Base-by-base conservation (phyloP, 2,888 invertebrate species). In the Ichneumoninae sp. region DNA sequence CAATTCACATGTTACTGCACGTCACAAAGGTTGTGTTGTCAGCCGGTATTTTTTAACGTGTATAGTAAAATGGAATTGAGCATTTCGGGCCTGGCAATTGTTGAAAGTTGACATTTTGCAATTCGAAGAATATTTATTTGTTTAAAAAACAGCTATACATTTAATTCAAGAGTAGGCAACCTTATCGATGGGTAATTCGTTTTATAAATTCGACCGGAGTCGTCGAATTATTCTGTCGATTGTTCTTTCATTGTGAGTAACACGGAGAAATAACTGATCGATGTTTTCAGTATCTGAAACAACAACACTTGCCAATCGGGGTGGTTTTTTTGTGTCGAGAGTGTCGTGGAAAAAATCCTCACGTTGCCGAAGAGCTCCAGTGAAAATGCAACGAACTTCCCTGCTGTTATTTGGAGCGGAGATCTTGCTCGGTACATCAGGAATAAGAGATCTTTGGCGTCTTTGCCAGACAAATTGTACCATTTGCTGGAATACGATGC, bases 231-330 rank as follows among this genome's bases (percentile, higher is more conserved):
- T 26, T 57, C 22, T 57, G 13, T 2, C 7, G 3, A 26, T 57
- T 57, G 7, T 22, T 75, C 65, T 50, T 65, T 65, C 65, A 75
- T 75, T 7, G 75, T 63, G 47, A 75, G 65, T 13, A 75, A 63
- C 63, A 75, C 75, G 3, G 89, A 89, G 0, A 89, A 77, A 30
- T 89, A 89, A 44, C 86, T 86, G 81, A 89, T 70, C 8, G 86
- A 82, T 22, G 89, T 87, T 81, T 68, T 89, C 36, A 88, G 44
- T 5, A 85, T 50, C 82, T 85, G 44, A 60, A 33, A 50, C 6
- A 52, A 75, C 33, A 65, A 33, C 3, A 19, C 13, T 52, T 13
- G 26, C 26, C 7, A 65, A 26, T 57, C 22, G 26, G 1, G 4
- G 22, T 57, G 22, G 3, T 52, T 50, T 47, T 63, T 30, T 19